Base-by-base conservation (phyloP, 2,113 vertebrate species). In the Mesembrinibis cayennensis region DNA sequence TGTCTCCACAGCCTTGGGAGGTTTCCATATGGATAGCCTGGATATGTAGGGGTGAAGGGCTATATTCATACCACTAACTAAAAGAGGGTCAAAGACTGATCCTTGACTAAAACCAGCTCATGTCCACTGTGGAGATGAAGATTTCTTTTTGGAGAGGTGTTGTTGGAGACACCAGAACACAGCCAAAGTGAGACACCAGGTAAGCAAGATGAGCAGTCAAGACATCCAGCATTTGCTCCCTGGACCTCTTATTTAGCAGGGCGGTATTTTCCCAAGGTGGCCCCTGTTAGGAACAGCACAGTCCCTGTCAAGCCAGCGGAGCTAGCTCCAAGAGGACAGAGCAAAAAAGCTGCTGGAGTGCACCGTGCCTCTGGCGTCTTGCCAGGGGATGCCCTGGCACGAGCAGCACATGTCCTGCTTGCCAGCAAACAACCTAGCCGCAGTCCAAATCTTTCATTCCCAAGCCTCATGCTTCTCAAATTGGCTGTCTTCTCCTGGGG, bases 291-390 rank as follows among this genome's bases (percentile, higher is more conserved):
- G 55, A 83, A 34, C 32, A 69, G 71, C 62, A 30, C 30, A 59
- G 58, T 36, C 49, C 44, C 83, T 87, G 53, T 65, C 22, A 52
- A 69, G 44, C 49, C 16, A 59, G 86, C 22, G n/a, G n/a, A 82
- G 70, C 34, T 49, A 53, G 38, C 52, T 92, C 42, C 58, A 76
- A 30, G 65, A 73, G 63, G 61, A 63, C 45, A 58, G 32, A 76
- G 66, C 6, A 30, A 83, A 89, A 89, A 65, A 86, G 58, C 67
- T 89, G 55, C 50, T 94, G 90, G 87, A 11, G 0, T 49, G n/a
- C 16, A 56, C 62, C 18, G 1, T 3, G 4, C 50, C 30, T 34
- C 62, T 87, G 91, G 76, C 1, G 0, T 59, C 26, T 55, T 0
- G 0, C 79, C 86, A 79, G 49, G 82, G 80, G 67, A 86, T 91